A percentile compares a stretch with the other conserved stretches of the same genome.
phyloP scores from a whole-genome alignment of 2,888 invertebrate species.

The Aporophyla nigra region DNA sequence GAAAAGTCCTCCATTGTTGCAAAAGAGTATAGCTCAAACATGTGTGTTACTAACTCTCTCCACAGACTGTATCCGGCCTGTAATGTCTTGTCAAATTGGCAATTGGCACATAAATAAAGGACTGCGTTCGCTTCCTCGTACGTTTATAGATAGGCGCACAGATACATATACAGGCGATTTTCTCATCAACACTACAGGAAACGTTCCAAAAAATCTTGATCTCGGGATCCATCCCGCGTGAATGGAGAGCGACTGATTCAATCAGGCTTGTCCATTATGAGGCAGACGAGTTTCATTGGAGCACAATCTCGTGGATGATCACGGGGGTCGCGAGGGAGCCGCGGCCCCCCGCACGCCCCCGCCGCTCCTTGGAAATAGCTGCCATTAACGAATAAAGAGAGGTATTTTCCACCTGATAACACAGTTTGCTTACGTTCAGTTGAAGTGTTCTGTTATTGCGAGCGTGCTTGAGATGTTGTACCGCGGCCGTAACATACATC shows the following conservation, averaged over 20 bases:
- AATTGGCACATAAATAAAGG: neutral
- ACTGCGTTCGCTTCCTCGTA: neutral
- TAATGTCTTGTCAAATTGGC: neutral
- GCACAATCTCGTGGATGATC: slow-evolving; percentile 80
- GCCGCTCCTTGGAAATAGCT: slow-evolving; percentile 74
- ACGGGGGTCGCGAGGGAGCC: slow-evolving; percentile 63
- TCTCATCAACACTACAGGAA: slow-evolving; percentile 69
- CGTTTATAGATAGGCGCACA: slow-evolving; percentile 3
- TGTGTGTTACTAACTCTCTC: neutral
- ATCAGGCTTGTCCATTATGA: slow-evolving; percentile 83
- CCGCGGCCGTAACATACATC: slow-evolving; percentile 56
- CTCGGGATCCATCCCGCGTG: slow-evolving; percentile 78
- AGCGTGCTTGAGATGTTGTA: slow-evolving; percentile 52
- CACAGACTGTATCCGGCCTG: neutral
- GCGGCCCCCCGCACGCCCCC: slow-evolving; percentile 36
- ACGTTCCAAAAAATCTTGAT: slow-evolving; percentile 73
- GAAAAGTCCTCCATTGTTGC: neutral
- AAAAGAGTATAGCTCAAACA: neutral
- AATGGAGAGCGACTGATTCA: slow-evolving; percentile 83
- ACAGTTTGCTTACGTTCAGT: slow-evolving; percentile 75
- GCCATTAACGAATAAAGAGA: slow-evolving; percentile 83
- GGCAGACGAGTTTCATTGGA: slow-evolving; percentile 77
- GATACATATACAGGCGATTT: slow-evolving; percentile 51
- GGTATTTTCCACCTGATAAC: slow-evolving; percentile 82
- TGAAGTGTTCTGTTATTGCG: slow-evolving; percentile 73